A percentile compares a stretch with the other conserved stretches of the same genome.
Evolutionary conservation across 2,797 vertebrate genomes (phyloP).

Genomic region (Chaenodraco wilsoni): DNA sequence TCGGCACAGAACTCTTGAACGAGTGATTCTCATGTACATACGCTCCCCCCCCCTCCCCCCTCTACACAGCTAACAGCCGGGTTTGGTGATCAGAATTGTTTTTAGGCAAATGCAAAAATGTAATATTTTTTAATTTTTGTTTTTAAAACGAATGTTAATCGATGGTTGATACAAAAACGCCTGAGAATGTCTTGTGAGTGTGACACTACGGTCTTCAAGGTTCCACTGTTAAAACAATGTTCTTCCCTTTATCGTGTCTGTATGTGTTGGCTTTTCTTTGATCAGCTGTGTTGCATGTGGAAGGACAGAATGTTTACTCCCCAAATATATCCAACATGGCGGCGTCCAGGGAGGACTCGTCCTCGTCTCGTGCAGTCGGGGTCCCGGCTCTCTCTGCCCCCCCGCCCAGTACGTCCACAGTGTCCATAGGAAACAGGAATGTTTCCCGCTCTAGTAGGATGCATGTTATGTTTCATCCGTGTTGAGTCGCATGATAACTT

Average conservation of each 20-base stretch:
- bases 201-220: conserved; percentile 67
- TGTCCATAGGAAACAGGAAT: conserved; percentile 40
- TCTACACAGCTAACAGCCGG: conserved; percentile 58
- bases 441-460: conserved; percentile 53
- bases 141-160: conserved; percentile 62
- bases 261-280: conserved; percentile 59
- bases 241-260: conserved; percentile 61
- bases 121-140: conserved; percentile 55
- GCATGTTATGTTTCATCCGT: conserved; percentile 74
- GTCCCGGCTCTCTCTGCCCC: conserved; percentile 54
- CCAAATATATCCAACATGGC: conserved; percentile 39
- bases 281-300: conserved; percentile 67
- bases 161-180: conserved; percentile 56
- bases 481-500: conserved; percentile 72
- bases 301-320: conserved; percentile 70
- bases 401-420: conserved; percentile 34
- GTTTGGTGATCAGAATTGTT: conserved; percentile 62
- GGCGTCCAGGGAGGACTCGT: conserved; percentile 39
- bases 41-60: conserved; percentile 42
- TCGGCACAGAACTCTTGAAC: conserved; percentile 62
- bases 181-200: conserved; percentile 69
- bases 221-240: conserved; percentile 51
- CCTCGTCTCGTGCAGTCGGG: conserved; percentile 57
- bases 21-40: conserved; percentile 68
- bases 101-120: conserved; percentile 65